Evolutionary conservation across 2,888 invertebrate species (phyloP).

Genomic region (Apamea epomidion): DNA sequence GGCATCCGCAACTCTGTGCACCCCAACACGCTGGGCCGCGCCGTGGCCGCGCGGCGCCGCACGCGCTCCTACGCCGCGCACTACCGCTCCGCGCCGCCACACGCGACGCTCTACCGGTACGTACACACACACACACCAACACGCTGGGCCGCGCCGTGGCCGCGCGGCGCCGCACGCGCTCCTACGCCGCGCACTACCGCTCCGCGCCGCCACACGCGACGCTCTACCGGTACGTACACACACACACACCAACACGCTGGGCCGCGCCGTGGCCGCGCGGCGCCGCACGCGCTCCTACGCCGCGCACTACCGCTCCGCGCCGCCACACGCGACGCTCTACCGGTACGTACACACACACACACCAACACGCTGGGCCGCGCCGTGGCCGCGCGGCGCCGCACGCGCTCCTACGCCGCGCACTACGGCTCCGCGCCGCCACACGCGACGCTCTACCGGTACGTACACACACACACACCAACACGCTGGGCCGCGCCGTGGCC

Average conservation of each 20-base stretch:
- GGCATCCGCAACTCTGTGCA: conserved; percentile 92
- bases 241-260: conserved; percentile 43
- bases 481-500: no score
- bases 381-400: no score
- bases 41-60: conserved; percentile 91
- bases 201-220: conserved; percentile 66
- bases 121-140: neutral
- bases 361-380: neutral
- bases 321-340: neutral
- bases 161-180: no score
- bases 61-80: conserved; percentile 84
- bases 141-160: conserved; percentile 39
- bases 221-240: conserved; percentile 59
- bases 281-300: no score
- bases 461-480: neutral
- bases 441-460: neutral
- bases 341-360: neutral
- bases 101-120: conserved; percentile 78
- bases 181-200: no score
- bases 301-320: no score
- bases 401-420: no score
- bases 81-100: conserved; percentile 77
- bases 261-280: no score
- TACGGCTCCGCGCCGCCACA: neutral
- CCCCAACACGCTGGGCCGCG: conserved; percentile 94